Base-by-base conservation (phyloP, 2,113 vertebrate species). In the Recurvirostra avosetta region DNA sequence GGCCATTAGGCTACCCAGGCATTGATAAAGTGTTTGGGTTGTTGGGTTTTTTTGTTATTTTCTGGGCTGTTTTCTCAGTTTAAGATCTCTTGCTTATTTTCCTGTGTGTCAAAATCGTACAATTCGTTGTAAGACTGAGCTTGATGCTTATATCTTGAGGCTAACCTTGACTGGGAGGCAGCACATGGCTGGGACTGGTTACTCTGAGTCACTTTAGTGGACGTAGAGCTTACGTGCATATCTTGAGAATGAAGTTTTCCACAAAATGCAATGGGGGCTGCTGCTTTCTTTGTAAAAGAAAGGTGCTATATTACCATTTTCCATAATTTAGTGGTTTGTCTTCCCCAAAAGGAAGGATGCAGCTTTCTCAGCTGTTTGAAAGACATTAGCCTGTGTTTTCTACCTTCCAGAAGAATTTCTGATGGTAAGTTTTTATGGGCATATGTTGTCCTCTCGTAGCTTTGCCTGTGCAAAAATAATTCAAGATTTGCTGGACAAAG, bases 81-180 rank as follows among this genome's bases (percentile, higher is more conserved):
- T 47, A 52, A 66, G 40, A 10, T 62, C 4, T 34, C 15, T 13
- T 32, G 13, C 19, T 52, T 66, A 7, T 72, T 92, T 50, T 43
- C 52, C 34, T n/a, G 21, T 52, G 13, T 61, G 27, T 61, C n/a
- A 61, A 49, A 62, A 78, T 41, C 0, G 0, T 34, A 18, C 30
- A 36, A 5, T 67, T 55, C 15, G 7, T 22, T 65, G 14, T n/a
- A 73, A 47, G 40, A 27, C 59, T 5, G 32, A 61, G 7, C 14
- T 45, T 58, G 38, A 18, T 65, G 58, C 16, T 50, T 63, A 8
- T 76, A 10, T 70, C 9, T 12, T 40, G 36, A 58, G 23, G 65
- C 59, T 84, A 10, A 55, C 13, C 30, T 41, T 38, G 32, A 34
- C 1, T 34, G 61, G 30, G 47, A 68, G 49, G 45, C 40, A 55